A percentile compares a stretch with the other conserved stretches of the same genome.
These are phyloP conservation scores for Ispidina picta DNA, from an alignment of 2,797 vertebrate genomes.

Conservation along the genomic window DNA sequence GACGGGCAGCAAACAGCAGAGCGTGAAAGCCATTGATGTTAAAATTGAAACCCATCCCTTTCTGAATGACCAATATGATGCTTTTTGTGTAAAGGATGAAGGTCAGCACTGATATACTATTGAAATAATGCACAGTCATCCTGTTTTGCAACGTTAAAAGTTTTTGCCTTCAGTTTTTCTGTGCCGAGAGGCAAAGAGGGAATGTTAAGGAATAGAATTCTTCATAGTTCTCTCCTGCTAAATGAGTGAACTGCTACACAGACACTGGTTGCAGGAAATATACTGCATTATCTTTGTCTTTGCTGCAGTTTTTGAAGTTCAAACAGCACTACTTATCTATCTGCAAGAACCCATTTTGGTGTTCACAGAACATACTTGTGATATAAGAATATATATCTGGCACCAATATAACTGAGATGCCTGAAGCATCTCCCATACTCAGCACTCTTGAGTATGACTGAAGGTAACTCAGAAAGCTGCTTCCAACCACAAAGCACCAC, in stretches of 20 bases:
- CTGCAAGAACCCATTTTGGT: neutral
- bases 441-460: neutral
- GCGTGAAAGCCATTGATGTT: constrained; percentile 84
- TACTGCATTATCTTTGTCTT: neutral
- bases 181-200: neutral
- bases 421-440: neutral
- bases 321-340: neutral
- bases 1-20: constrained; percentile 76
- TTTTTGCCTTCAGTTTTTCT: constrained; percentile 20
- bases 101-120: constrained; percentile 77
- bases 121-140: constrained; percentile 8
- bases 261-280: neutral
- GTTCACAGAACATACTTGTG: neutral
- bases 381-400: neutral
- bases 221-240: accelerated
- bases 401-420: neutral
- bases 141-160: neutral
- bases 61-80: constrained; percentile 73
- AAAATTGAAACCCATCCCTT: constrained; percentile 82
- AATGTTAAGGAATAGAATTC: neutral
- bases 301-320: neutral
- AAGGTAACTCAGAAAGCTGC: neutral
- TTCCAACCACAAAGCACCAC: neutral
- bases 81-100: constrained; percentile 89
- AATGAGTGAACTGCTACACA: neutral